Evolutionary conservation across 2,888 invertebrate species (phyloP), one percentile per base, ranked within the genome.

Genomic region (Cataglyphis cursor): DNA sequence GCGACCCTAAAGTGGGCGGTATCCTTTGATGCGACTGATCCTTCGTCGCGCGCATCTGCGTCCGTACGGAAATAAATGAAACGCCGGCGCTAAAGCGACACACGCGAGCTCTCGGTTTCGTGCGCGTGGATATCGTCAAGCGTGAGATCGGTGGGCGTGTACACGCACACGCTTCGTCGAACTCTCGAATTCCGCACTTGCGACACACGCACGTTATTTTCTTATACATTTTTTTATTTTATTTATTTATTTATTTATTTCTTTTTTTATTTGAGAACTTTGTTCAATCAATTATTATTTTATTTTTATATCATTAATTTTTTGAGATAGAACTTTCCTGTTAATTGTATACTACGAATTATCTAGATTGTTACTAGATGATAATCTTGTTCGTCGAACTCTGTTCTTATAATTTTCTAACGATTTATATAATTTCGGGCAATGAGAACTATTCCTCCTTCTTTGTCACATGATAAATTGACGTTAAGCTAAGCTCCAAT

Each of bases 41-140:
- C 24, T 41, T 75, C 81, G 51, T 62, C 62, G 62, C 51, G 62
- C 44, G 76, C 57, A 75, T 75, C 76, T 81, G 76, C 51, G 72
- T 18, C 10, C 21, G 38, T 62, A 62, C n/a, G 18, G 51, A 41
- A 68, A 82, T 61, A 82, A 68, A 82, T 80, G 57, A n/a, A 80
- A 70, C 75, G 75, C 81, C 74, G 78, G 75, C 62, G 82, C 85
- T 78, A 78, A 82, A 44, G 48, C 62, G 59, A 68, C 57, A 68
- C 61, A 28, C 31, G 28, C 18, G 65, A 64, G 72, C 44, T 72
- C 10, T 72, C 10, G 35, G 57, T 6, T 73, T n/a, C 38, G 44
- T 31, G 84, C 87, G 84, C 85, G 92, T 93, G 92, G 91, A 88
- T 88, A 92, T 85, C 90, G 91, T 93, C 92, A 93, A 90, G 82